Conservation (phyloP, 1,140 invertebrate genomes). For the Coboldia fuscipes region DNA sequence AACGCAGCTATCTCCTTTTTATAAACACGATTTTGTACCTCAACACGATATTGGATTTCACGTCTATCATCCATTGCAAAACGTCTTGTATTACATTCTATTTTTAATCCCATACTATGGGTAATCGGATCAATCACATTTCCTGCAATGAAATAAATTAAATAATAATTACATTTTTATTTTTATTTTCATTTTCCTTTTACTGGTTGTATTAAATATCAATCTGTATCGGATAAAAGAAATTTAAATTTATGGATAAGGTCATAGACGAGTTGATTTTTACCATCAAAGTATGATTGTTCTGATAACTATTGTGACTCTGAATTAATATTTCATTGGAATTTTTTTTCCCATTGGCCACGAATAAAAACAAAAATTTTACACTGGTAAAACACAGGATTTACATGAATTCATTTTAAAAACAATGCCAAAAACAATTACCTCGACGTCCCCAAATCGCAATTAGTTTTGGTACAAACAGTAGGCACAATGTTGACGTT, state of each 20-base stretch:
- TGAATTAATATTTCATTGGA: no score
- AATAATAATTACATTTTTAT: no score
- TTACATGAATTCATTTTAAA: background rate
- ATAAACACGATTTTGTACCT: constrained; percentile 80
- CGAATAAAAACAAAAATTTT: background rate
- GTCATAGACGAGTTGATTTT: no score
- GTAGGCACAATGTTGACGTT: constrained; percentile 61
- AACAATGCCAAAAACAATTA: constrained; percentile 12
- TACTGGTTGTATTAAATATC: no score
- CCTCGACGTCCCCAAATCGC: constrained; percentile 36
- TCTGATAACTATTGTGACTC: no score
- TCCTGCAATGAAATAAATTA: no score
- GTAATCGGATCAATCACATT: constrained; percentile 59
- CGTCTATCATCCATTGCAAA: constrained; percentile 47
- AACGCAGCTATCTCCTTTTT: constrained; percentile 58
- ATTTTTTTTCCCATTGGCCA: background rate
- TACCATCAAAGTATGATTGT: no score
- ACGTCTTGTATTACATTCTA: constrained; percentile 68
- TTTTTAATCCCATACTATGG: constrained; percentile 66
- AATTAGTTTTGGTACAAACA: constrained; percentile 69
- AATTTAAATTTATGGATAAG: no score
- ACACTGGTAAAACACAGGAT: background rate
- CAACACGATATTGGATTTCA: constrained; percentile 64
- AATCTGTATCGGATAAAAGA: no score
- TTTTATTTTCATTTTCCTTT: no score